These are phyloP conservation scores for Heteractis magnifica DNA, from an alignment of 92 coral and sea anemone genomes.

Conservation along the genomic window DNA sequence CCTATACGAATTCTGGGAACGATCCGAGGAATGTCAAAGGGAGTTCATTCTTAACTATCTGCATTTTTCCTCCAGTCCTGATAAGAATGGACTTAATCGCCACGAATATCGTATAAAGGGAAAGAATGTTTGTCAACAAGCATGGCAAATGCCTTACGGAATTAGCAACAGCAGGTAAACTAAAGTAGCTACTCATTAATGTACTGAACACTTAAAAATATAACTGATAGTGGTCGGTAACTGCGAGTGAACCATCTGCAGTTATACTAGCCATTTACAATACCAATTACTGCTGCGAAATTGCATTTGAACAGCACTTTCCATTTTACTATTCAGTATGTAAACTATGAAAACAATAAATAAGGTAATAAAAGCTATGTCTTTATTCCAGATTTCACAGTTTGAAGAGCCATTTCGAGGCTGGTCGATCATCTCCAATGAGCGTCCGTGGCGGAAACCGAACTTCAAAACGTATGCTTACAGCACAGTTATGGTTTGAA, in stretches of 20 bases:
- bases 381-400: conserved; percentile 28
- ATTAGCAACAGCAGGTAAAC: conserved; percentile 43
- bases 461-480: background rate
- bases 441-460: conserved; percentile 14
- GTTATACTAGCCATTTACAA: no score
- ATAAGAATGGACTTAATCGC: background rate
- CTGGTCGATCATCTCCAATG: conserved; percentile 14
- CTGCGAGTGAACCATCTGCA: no score
- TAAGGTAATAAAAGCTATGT: no score
- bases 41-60: conserved; percentile 32
- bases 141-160: conserved; percentile 41
- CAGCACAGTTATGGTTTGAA: conserved; percentile 30
- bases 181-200: no score
- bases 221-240: no score
- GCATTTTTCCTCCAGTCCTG: background rate
- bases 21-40: conserved; percentile 35
- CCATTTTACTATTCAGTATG: background rate
- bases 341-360: no score
- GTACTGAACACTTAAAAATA: no score
- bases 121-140: conserved; percentile 39
- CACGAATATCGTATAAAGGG: conserved; percentile 31
- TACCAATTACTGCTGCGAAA: background rate
- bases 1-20: conserved; percentile 23
- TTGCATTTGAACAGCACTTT: background rate
- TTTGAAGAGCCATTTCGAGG: conserved; percentile 24